Evolutionary conservation across 2,113 vertebrate species (phyloP).

Genomic region (Psittacula cyanocephala): DNA sequence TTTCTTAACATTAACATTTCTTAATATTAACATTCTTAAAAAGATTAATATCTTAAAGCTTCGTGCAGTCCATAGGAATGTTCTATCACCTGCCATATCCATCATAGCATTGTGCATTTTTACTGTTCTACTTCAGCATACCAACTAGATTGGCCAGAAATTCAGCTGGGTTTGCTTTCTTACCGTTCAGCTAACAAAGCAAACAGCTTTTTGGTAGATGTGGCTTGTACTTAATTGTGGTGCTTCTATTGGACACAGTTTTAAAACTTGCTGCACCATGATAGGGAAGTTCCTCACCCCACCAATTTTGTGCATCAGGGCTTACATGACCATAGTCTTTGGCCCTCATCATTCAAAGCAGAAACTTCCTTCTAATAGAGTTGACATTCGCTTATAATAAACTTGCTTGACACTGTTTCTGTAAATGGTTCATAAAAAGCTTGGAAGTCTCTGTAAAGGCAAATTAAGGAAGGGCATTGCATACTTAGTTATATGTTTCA

Average conservation of each 20-base stretch:
- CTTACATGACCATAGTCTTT: background rate
- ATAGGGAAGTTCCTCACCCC: background rate
- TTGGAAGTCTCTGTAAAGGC: background rate
- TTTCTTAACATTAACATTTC: background rate
- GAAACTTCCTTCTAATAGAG: background rate
- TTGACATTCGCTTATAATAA: background rate
- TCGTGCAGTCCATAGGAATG: background rate
- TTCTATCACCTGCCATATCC: accelerated
- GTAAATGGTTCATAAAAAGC: background rate
- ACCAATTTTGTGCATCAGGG: background rate
- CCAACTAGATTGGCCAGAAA: background rate
- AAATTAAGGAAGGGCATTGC: background rate
- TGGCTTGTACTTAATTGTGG: background rate
- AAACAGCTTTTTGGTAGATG: background rate
- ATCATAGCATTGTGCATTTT: background rate
- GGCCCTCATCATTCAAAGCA: background rate
- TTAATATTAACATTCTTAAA: background rate
- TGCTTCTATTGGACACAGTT: background rate
- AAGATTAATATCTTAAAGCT: background rate
- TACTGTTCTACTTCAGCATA: background rate
- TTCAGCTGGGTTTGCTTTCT: background rate
- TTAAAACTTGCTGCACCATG: background rate
- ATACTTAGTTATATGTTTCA: conserved; percentile 3
- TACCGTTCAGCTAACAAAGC: background rate
- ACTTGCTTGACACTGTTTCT: background rate